phyloP scores from a whole-genome alignment of 2,888 invertebrate species.

The Ormyrus nitidulus region DNA sequence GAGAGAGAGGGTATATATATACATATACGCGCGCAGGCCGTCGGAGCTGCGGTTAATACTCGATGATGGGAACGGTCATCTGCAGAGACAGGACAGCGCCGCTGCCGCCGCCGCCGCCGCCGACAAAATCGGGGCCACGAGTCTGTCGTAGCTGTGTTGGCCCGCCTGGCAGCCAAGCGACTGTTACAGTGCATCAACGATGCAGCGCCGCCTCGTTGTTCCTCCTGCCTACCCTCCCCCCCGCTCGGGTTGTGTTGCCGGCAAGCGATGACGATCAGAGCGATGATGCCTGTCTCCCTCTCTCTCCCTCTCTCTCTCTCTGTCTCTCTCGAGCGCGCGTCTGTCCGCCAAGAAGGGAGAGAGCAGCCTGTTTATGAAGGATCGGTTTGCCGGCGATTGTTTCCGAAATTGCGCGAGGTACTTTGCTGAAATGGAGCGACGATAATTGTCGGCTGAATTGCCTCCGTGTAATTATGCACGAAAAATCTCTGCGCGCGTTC shows the following conservation, averaged over 20 bases:
- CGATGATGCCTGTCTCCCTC: neutral
- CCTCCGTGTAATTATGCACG: too few species aligned
- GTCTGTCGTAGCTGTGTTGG: neutral
- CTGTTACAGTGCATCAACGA: conserved; percentile 18
- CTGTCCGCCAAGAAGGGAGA: neutral
- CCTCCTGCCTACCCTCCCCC: neutral
- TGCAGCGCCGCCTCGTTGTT: conserved; percentile 10
- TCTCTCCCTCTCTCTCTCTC: too few species aligned
- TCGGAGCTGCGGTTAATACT: conserved; percentile 75
- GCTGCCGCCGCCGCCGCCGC: conserved; percentile 26
- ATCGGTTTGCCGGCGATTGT: too few species aligned
- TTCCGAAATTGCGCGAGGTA: too few species aligned
- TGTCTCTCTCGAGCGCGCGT: too few species aligned
- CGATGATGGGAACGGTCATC: conserved; percentile 76
- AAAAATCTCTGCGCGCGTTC: too few species aligned
- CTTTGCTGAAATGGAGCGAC: neutral
- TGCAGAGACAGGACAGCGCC: conserved; percentile 72
- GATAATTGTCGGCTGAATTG: neutral
- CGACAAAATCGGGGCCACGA: conserved; percentile 63
- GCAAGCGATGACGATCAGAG: neutral
- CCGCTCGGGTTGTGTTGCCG: neutral
- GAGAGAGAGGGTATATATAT: conserved; percentile 44
- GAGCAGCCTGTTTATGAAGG: too few species aligned
- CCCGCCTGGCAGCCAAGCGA: neutral
- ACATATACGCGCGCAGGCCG: conserved; percentile 50